Base-by-base conservation (phyloP, 2,888 invertebrate species). In the Cartodere bifasciata region DNA sequence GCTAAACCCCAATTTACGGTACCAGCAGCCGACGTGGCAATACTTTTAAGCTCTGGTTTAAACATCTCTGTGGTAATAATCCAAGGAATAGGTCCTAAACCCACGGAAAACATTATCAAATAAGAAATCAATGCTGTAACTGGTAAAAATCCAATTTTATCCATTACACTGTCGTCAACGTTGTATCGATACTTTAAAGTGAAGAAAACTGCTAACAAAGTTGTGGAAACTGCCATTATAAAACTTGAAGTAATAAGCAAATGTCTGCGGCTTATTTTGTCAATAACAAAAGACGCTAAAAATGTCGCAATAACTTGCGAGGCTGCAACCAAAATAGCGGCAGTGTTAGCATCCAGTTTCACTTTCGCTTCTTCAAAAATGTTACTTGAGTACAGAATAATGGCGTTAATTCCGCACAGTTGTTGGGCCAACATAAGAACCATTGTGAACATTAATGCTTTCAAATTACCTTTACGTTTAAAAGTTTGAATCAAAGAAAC, bases 341-440 rank as follows among this genome's bases (percentile, higher is more conserved):
- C 72, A 4, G 69, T 52, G 16, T 69, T 64, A 0, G 75, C 54
- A 9, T 68, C 57, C 13, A 84, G 63, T 0, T 58, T 39, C 2
- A 70, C 67, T 3, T 72, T 72, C 7, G 83, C 75, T 17, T 65
- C 68, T 29, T 58, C 48, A 56, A 91, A 90, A 36, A 92, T 91
- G 2, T 65, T 55, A 0, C 71, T 70, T 0, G 79, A 71, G 48
- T 84, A 86, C 56, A 87, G 83, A 40, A 87, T 79, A 4, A 87
- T 78, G 1, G 83, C 82, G 47, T 87, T 87, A 29, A 85, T 75
- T 21, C 86, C 86, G 36, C 80, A 75, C 32, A 88, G 63, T 55
- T 91, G 91, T 53, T 92, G 92, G 62, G 90, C 84, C 46, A 87
- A 63, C 88, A 91, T 90, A 4, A 91, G 65, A 3, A 78, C 74